Base-by-base conservation (phyloP, 2,797 vertebrate species). In the Gadopsis marmoratus region DNA sequence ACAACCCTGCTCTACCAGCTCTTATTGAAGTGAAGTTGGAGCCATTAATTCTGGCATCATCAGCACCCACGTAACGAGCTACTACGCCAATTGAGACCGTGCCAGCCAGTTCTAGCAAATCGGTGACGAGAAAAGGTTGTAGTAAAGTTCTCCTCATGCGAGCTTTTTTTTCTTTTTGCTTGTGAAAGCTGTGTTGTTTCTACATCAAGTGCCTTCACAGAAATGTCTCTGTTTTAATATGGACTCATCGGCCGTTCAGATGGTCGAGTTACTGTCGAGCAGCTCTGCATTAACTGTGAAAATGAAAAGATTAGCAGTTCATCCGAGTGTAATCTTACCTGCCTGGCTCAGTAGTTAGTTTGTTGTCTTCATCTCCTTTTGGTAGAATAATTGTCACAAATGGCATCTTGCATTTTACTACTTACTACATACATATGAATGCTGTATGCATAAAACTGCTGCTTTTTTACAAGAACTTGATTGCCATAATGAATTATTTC, bases 41-140 rank as follows among this genome's bases (percentile, higher is more conserved):
- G 74, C 87, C 81, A 89, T 83, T 89, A 79, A 82, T 81, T 88
- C 74, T 84, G 88, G 70, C 76, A 73, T 76, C 87, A 85, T 90
- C 87, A 84, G 86, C 85, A 59, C 78, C 84, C 74, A 74, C 82
- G 81, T 80, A 74, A 82, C 66, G 69, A 79, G 78, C 67, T 45
- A 21, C 71, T n/a, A n/a, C n/a, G 56, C 54, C 54, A 55, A 56
- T 35, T 67, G 71, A 85, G 88, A 84, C 23, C 4, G 31, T 35
- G 64, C 68, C 68, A 31, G 37, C n/a, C 68, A 63, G 35, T 45
- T 39, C 9, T 48, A 53, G 26, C 48, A 81, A 68, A 75, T 51
- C 50, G 47, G 29, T 12, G 21, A 69, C n/a, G 43, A 65, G 31
- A 62, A 81, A 45, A 56, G 41, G 48, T 19, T 62, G 64, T n/a